phyloP scores from a whole-genome alignment of 2,888 invertebrate genomes.

The Autographa gamma region DNA sequence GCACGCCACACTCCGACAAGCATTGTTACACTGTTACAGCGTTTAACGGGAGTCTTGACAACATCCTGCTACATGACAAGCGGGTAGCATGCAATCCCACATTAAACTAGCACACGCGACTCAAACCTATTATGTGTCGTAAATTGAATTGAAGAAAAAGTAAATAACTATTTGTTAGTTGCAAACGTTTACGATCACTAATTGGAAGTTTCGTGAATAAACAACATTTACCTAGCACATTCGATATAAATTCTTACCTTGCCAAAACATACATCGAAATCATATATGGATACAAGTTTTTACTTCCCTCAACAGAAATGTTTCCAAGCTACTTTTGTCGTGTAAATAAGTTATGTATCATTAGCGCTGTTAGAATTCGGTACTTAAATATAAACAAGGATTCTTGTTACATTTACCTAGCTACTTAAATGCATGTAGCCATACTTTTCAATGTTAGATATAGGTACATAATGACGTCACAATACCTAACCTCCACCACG shows the following conservation, averaged over 20 bases:
- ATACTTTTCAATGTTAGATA: background rate
- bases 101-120: constrained; percentile 41
- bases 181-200: constrained; percentile 3
- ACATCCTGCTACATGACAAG: constrained; percentile 54
- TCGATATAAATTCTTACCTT: background rate
- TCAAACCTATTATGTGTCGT: constrained; percentile 26
- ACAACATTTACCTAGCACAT: background rate
- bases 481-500: constrained; percentile 49
- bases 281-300: background rate
- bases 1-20: constrained; percentile 56
- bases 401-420: too few species aligned
- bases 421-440: background rate
- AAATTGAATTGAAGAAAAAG: constrained; percentile 39
- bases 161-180: constrained; percentile 16
- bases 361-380: too few species aligned
- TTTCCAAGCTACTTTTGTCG: too few species aligned
- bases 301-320: too few species aligned
- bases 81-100: constrained; percentile 39
- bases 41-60: constrained; percentile 56
- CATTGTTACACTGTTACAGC: constrained; percentile 59
- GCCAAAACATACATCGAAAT: background rate
- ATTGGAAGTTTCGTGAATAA: background rate
- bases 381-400: too few species aligned
- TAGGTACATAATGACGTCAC: constrained; percentile 56
- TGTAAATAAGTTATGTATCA: too few species aligned